These are phyloP conservation scores for Albula glossodonta DNA, from an alignment of 2,113 vertebrate genomes.

Conservation along the genomic window DNA sequence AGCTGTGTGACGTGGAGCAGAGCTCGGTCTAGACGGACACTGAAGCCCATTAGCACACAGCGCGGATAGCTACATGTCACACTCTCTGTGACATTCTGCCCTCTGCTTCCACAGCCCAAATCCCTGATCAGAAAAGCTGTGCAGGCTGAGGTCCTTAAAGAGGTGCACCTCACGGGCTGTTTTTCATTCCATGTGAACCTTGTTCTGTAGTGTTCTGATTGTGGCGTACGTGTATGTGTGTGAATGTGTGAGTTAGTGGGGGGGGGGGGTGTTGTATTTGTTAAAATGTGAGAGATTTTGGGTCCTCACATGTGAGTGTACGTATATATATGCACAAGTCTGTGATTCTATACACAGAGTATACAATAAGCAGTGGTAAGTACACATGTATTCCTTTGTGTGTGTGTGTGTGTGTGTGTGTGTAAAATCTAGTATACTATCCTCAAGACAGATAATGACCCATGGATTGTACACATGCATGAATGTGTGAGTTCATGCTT, in stretches of 20 bases:
- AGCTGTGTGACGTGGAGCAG: not conserved
- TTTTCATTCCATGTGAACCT: not conserved
- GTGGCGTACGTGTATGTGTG: not conserved
- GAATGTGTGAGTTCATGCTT: not conserved
- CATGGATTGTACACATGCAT: too few relatives aligned
- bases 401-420: not conserved
- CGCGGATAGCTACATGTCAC: not conserved
- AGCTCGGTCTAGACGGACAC: not conserved
- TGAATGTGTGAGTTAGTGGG: constrained; percentile 13
- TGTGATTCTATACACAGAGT: not conserved
- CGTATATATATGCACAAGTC: not conserved
- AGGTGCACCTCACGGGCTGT: not conserved
- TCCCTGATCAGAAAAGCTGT: constrained; percentile 14
- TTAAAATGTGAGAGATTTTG: too few relatives aligned
- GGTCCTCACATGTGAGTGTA: not conserved
- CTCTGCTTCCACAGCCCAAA: not conserved
- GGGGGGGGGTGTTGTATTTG: not conserved
- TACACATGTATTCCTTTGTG: not conserved
- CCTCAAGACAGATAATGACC: too few relatives aligned
- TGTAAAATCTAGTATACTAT: not conserved
- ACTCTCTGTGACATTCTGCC: not conserved
- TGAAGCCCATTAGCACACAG: constrained; percentile 5
- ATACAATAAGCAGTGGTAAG: too few relatives aligned
- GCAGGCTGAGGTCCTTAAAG: not conserved
- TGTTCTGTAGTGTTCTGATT: not conserved